Percentiles rank a stretch among this genome's conserved stretches.
phyloP scores from a whole-genome alignment of 1,140 invertebrate genomes.

The Meloidogyne floridensis region DNA sequence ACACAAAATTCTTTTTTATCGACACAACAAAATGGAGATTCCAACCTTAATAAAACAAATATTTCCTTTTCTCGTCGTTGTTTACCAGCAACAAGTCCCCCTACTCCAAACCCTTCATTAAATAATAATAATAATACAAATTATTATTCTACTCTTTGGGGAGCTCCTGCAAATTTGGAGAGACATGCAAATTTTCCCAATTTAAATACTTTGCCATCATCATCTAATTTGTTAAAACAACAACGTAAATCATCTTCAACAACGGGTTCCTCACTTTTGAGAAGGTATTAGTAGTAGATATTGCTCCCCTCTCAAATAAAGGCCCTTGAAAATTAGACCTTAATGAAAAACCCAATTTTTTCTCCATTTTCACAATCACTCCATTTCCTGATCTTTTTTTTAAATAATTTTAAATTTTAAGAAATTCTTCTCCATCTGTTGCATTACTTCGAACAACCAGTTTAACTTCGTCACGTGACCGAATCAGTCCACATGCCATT shows the following conservation, averaged over 20 bases:
- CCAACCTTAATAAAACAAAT: neutral
- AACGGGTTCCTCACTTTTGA: constrained; percentile 6
- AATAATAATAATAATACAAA: neutral
- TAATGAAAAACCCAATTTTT: no score
- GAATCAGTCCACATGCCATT: constrained; percentile 62
- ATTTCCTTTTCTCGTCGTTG: constrained; percentile 5
- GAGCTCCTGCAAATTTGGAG: constrained; percentile 15
- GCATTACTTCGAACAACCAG: constrained; percentile 54
- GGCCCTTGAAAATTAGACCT: no score
- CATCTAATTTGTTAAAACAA: constrained; percentile 23
- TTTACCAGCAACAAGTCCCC: constrained; percentile 25
- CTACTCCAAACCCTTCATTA: constrained; percentile 20
- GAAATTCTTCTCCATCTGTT: constrained; percentile 64
- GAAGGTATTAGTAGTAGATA: no score
- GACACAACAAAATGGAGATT: neutral
- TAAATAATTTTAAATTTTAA: constrained; percentile 41
- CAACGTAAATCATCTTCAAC: neutral
- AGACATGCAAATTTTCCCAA: constrained; percentile 27
- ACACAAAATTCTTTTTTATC: neutral
- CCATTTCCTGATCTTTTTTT: no score
- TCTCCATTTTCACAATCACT: no score
- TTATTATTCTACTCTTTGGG: constrained; percentile 1
- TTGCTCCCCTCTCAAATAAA: no score
- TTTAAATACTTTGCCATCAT: constrained; percentile 18
- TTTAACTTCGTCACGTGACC: constrained; percentile 47